Conservation (phyloP, 2,113 vertebrate species). For the Potamarius usumacintae region DNA sequence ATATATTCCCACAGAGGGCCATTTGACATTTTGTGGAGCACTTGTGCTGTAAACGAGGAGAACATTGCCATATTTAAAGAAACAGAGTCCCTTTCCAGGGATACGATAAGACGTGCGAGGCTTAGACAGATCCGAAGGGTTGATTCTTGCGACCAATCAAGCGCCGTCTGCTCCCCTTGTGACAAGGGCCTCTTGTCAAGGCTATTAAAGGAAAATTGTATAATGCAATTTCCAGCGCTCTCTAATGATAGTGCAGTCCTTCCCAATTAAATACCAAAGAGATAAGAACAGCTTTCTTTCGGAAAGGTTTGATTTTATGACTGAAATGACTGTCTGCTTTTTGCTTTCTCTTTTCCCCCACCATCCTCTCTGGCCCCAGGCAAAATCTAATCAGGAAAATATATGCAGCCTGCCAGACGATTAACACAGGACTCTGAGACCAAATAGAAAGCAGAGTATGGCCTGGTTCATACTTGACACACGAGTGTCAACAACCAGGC, state of each 20-base stretch:
- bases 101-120: conserved; percentile 53
- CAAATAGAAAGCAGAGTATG: conserved; percentile 42
- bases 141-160: conserved; percentile 51
- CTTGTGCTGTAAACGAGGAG: conserved; percentile 50
- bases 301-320: conserved; percentile 59
- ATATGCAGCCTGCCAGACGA: conserved; percentile 36
- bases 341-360: background rate
- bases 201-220: conserved; percentile 57
- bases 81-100: conserved; percentile 36
- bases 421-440: conserved; percentile 47
- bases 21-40: conserved; percentile 59
- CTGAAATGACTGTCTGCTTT: conserved; percentile 43
- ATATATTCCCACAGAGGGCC: conserved; percentile 57
- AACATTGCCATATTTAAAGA: conserved; percentile 49
- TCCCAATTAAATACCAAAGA: conserved; percentile 60
- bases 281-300: conserved; percentile 59
- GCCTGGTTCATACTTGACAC: background rate
- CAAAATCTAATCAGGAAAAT: conserved; percentile 54
- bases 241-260: conserved; percentile 59
- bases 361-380: conserved; percentile 43
- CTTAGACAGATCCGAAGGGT: conserved; percentile 51
- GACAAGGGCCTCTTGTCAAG: conserved; percentile 56
- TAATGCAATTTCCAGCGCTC: conserved; percentile 58
- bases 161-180: conserved; percentile 38
- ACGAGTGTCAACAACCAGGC: background rate